A percentile compares a stretch with the other conserved stretches of the same genome.
Conservation (phyloP, 2,113 vertebrate species). For the Ctenomys sociabilis region DNA sequence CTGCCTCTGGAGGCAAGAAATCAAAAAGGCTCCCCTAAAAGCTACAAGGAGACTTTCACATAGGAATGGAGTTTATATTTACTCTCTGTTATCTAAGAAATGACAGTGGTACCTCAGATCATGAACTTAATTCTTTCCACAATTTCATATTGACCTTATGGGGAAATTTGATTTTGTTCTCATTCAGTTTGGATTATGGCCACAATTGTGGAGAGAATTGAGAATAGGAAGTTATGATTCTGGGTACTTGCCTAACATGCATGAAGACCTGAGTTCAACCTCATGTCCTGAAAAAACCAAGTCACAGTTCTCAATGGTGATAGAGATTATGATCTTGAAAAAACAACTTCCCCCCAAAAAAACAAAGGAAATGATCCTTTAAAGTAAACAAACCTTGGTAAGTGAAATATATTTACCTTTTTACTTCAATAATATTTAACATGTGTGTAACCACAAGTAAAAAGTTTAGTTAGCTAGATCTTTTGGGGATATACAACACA, state of each 20-base stretch:
- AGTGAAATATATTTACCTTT: not conserved
- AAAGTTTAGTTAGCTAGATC: not conserved
- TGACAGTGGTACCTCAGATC: not conserved
- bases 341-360: not conserved
- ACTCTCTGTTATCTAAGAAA: not conserved
- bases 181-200: not conserved
- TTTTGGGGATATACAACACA: not conserved
- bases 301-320: constrained; percentile 11
- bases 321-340: not conserved
- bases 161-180: not conserved
- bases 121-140: not conserved
- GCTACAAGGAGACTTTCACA: not conserved
- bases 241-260: not conserved
- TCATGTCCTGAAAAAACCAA: not conserved
- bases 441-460: not conserved
- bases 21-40: not conserved
- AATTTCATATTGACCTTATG: not conserved
- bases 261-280: not conserved
- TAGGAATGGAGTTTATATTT: not conserved
- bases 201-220: not conserved
- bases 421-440: not conserved
- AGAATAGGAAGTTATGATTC: not conserved
- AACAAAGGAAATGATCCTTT: constrained; percentile 11
- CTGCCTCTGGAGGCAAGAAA: not conserved
- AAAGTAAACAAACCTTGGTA: not conserved